These are phyloP conservation scores for Candoia aspera DNA, from an alignment of 2,113 vertebrate genomes.

Conservation along the genomic window DNA sequence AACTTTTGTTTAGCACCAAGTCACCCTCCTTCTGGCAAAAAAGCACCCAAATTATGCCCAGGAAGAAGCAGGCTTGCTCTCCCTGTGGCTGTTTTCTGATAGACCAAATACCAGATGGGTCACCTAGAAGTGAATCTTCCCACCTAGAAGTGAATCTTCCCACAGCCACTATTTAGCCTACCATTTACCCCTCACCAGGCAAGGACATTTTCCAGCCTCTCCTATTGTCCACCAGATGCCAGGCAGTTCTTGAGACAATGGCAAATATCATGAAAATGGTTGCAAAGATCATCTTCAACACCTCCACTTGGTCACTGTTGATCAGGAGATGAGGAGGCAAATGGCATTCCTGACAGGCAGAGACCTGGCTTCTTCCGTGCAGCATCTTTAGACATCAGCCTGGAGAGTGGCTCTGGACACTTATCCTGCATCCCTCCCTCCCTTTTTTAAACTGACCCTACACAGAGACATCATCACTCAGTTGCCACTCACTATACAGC, in stretches of 20 bases:
- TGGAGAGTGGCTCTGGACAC: neutral
- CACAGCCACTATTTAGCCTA: neutral
- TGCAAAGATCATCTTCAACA: neutral
- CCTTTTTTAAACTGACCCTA: neutral
- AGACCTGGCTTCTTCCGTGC: neutral
- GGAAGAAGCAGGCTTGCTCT: neutral
- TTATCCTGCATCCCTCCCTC: neutral
- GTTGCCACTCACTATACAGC: constrained; percentile 84
- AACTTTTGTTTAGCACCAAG: neutral
- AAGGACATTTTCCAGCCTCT: neutral
- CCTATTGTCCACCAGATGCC: neutral
- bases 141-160: neutral
- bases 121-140: neutral
- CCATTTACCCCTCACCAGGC: neutral
- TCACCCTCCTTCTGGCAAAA: neutral
- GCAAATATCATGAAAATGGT: neutral
- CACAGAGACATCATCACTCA: accelerated
- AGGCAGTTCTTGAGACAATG: neutral
- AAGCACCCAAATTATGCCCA: neutral
- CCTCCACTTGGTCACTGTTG: neutral
- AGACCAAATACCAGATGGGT: neutral
- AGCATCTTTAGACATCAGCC: neutral
- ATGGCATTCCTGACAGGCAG: neutral
- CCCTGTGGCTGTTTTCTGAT: neutral
- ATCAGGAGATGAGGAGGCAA: neutral